Base-by-base conservation (phyloP, 2,888 invertebrate genomes). In the Ochlodes sylvanus region DNA sequence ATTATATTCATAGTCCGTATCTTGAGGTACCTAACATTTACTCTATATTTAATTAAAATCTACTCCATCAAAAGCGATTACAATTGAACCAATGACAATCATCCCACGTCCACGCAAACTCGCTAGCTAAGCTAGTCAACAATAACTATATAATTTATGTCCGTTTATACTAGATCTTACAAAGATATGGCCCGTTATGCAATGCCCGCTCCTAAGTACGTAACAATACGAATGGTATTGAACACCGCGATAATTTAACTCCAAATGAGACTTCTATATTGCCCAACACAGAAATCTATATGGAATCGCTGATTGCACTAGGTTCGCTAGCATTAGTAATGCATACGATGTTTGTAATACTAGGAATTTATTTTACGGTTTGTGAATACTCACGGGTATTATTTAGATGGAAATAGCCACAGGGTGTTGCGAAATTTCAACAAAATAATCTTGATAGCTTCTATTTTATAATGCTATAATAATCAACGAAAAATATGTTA, bases 251-350 rank as follows among this genome's bases (percentile, higher is more conserved):
- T 75, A 73, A 71, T 72, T 74, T 76, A 72, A 68, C 44, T 69
- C 69, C 69, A 71, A 74, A 75, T 74, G 72, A 71, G 70, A 67
- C 70, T 72, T 70, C 68, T 72, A 71, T 72, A 73, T 71, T 63
- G 71, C 65, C 50, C 14, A 67, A 58, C 56, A 64, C 34, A 62
- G 66, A 66, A 60, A 68, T 68, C 68, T 68, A 62, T 68, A 68
- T 68, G 68, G 68, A 55, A 62, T 62, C 55, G 62, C 62, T 68
- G 68, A 68, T 68, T 68, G 68, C 68, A 56, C 21, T 65, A 21
- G 34, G 47, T 62, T 66, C 62, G 47, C 56, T 61, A 68, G 56
- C 68, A 54, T 62, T 50, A 60, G 54, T 67, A 55, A 55, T 47
- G 55, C 61, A 61, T 60, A 19, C 38, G 63, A 41, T 62, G 61